phyloP scores from a whole-genome alignment of 2,113 vertebrate genomes.

The Pseudopipra pipra region DNA sequence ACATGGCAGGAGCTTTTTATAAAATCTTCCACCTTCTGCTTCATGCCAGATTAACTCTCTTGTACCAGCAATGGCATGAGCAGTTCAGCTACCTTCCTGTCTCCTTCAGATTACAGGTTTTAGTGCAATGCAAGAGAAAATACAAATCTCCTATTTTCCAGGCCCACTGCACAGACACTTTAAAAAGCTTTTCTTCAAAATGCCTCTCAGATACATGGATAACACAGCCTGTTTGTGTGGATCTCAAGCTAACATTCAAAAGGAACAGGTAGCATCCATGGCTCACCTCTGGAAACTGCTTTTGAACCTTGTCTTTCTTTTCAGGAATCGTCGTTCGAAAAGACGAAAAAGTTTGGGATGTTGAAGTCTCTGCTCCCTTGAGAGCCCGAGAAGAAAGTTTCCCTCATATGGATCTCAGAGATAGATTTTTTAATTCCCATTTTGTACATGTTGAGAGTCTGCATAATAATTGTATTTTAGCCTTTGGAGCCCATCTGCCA shows the following conservation, averaged over 20 bases:
- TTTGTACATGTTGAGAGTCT: conserved; percentile 34
- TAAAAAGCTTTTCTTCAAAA: neutral
- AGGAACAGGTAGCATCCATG: neutral
- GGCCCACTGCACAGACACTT: neutral
- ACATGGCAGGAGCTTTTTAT: conserved; percentile 13
- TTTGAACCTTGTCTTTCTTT: neutral
- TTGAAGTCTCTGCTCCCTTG: neutral
- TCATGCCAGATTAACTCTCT: neutral
- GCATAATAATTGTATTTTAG: conserved; percentile 54
- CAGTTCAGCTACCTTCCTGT: neutral
- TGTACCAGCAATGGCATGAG: neutral
- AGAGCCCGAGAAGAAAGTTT: conserved; percentile 31
- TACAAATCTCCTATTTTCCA: neutral
- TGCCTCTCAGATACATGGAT: neutral
- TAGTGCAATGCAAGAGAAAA: neutral
- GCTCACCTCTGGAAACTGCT: neutral
- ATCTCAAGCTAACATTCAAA: neutral
- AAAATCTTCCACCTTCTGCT: conserved; percentile 1
- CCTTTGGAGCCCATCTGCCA: conserved; percentile 25
- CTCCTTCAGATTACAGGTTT: neutral
- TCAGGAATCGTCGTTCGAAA: conserved; percentile 7
- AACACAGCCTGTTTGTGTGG: neutral
- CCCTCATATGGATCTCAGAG: neutral
- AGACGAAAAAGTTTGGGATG: conserved; percentile 19
- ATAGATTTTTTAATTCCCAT: conserved; percentile 30